Percentiles rank a stretch among this genome's conserved stretches.
These are phyloP conservation scores for Anarhynchus alexandrinus DNA, from an alignment of 2,113 vertebrate genomes.

Conservation along the genomic window DNA sequence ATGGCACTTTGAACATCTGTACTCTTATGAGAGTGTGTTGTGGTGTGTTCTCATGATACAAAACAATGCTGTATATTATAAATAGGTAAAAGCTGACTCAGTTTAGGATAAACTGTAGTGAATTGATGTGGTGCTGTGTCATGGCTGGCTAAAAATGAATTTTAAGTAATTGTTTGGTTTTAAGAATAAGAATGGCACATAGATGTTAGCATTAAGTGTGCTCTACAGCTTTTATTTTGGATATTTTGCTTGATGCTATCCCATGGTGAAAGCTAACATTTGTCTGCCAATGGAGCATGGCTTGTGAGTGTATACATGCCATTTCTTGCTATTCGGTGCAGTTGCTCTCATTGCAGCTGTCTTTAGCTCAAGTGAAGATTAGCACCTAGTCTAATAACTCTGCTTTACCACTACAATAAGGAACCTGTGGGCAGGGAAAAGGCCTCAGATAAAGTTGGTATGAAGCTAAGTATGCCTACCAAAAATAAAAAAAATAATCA, in stretches of 20 bases:
- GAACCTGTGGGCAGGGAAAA: background rate
- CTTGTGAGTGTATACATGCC: background rate
- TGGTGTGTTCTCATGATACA: background rate
- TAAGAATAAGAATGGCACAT: background rate
- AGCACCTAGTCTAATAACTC: background rate
- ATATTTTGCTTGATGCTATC: background rate
- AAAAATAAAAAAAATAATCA: background rate
- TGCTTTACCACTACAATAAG: background rate
- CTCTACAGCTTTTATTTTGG: background rate
- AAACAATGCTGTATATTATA: background rate
- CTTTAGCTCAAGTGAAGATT: background rate
- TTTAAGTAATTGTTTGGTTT: background rate
- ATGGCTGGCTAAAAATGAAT: background rate
- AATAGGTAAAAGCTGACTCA: background rate
- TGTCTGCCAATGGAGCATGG: background rate
- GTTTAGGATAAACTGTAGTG: background rate
- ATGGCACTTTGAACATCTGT: background rate
- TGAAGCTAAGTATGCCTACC: background rate
- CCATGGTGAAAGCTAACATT: background rate
- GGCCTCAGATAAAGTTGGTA: background rate
- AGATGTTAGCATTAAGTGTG: background rate
- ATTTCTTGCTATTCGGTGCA: background rate
- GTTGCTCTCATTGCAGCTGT: background rate
- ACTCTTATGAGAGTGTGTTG: background rate
- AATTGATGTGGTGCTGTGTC: background rate